A percentile compares a stretch with the other conserved stretches of the same genome.
phyloP scores from a whole-genome alignment of 2,113 vertebrate genomes.

The Setophaga kirtlandii region DNA sequence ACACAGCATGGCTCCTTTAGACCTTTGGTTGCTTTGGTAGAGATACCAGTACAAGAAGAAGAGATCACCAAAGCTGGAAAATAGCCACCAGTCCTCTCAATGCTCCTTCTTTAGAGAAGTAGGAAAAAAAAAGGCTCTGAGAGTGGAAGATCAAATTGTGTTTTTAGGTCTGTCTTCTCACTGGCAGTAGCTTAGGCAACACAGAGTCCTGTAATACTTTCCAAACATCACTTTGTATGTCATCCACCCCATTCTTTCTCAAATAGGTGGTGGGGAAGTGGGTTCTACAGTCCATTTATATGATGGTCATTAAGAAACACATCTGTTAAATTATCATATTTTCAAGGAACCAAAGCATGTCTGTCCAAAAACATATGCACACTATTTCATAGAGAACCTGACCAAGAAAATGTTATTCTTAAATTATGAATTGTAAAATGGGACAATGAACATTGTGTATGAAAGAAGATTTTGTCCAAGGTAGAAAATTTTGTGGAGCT shows the following conservation, averaged over 20 bases:
- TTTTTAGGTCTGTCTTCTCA: not conserved
- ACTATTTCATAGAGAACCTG: not conserved
- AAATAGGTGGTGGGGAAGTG: not conserved
- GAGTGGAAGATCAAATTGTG: not conserved
- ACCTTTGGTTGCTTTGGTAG: not conserved
- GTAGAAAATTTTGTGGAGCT: not conserved
- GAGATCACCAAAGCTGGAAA: not conserved
- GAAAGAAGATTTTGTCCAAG: not conserved
- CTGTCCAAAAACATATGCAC: not conserved
- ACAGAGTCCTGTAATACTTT: not conserved
- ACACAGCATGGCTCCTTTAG: not conserved
- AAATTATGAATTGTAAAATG: not conserved
- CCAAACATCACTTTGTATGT: not conserved
- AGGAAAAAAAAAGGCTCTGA: not conserved
- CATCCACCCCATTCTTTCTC: not conserved
- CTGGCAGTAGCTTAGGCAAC: not conserved
- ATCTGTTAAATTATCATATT: not conserved
- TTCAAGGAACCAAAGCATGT: not conserved
- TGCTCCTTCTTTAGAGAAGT: not conserved
- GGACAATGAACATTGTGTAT: not conserved
- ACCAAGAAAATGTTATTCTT: not conserved
- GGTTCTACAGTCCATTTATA: not conserved
- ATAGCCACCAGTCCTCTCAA: not conserved
- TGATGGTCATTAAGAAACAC: not conserved
- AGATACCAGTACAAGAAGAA: not conserved